Evolutionary conservation across 2,113 vertebrate genomes (phyloP).

Genomic region (Pyrgilauda ruficollis): DNA sequence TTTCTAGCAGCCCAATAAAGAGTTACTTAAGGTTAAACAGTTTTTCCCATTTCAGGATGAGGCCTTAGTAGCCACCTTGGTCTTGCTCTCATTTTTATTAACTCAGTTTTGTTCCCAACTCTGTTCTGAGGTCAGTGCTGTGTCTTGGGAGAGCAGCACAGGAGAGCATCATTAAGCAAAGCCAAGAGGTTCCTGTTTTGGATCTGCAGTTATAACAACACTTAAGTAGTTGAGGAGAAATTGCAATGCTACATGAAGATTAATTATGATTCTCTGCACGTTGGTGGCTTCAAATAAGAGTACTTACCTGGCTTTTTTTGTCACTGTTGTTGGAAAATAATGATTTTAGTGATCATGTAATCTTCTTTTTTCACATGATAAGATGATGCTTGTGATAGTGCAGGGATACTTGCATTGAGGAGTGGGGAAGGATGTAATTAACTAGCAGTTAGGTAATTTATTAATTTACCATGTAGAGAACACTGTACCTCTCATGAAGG

Average conservation of each 20-base stretch:
- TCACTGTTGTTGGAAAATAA: constrained; percentile 54
- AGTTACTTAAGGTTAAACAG: not conserved
- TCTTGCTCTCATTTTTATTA: not conserved
- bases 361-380: not conserved
- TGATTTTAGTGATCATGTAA: constrained; percentile 43
- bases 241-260: not conserved
- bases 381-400: constrained; percentile 33
- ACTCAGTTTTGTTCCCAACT: not conserved
- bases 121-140: not conserved
- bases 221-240: constrained; percentile 13
- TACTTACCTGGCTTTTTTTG: constrained; percentile 25
- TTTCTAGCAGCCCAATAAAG: not conserved
- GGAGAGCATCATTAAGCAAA: constrained; percentile 11
- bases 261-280: constrained; percentile 34
- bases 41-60: not conserved
- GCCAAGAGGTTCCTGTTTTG: constrained; percentile 18
- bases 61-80: not conserved
- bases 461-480: constrained; percentile 52
- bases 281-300: constrained; percentile 6
- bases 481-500: not conserved
- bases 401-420: constrained; percentile 15
- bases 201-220: not conserved
- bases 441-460: constrained; percentile 42
- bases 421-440: constrained; percentile 59
- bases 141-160: not conserved